Evolutionary conservation across 2,888 invertebrate species (phyloP).

Genomic region (Noctua comes): DNA sequence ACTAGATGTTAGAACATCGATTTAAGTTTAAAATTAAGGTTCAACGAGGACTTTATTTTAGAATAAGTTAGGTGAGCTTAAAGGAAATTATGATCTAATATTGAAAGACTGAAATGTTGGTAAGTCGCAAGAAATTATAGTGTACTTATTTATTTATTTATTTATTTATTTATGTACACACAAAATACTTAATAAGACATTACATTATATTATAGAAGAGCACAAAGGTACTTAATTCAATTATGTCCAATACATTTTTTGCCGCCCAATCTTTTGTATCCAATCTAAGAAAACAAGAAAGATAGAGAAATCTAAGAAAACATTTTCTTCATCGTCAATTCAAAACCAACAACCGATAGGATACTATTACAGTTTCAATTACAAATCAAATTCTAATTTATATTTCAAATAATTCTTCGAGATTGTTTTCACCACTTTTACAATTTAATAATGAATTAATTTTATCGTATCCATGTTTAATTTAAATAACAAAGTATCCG

Average conservation of each 20-base stretch:
- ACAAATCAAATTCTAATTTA: conserved; percentile 8
- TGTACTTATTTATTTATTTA: too few relatives aligned
- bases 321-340: not conserved
- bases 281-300: too few relatives aligned
- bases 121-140: not conserved
- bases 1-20: not conserved
- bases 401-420: not conserved
- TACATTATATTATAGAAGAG: too few relatives aligned
- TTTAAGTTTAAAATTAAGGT: not conserved
- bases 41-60: not conserved
- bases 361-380: conserved; percentile 7
- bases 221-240: not conserved
- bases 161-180: too few relatives aligned
- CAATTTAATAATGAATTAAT: not conserved
- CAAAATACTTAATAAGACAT: too few relatives aligned
- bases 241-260: not conserved
- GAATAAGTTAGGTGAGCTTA: not conserved
- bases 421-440: too few relatives aligned
- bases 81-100: not conserved
- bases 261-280: not conserved
- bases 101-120: not conserved
- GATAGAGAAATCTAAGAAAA: too few relatives aligned
- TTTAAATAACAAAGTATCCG: not conserved
- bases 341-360: not conserved
- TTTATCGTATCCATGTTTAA: not conserved